Conservation (phyloP, 2,797 vertebrate species). For the Hozukius guyotensis region DNA sequence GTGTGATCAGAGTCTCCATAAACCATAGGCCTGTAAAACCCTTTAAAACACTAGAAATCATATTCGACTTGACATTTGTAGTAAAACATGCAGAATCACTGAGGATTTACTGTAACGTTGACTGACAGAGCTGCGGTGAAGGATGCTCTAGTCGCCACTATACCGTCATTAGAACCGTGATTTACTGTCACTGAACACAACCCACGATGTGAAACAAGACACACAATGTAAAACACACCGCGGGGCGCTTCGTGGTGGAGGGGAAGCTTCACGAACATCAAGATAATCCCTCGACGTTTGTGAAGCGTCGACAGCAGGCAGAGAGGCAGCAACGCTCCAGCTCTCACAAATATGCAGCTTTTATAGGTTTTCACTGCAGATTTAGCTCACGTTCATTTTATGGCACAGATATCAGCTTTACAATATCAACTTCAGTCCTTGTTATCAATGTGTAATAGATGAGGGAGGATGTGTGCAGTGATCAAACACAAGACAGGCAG, state of each 20-base stretch:
- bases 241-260: background rate
- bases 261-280: background rate
- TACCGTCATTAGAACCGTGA: background rate
- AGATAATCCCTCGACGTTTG: background rate
- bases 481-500: background rate
- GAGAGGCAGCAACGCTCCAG: background rate
- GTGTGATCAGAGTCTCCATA: background rate
- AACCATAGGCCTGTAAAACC: background rate
- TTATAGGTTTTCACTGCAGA: too few species aligned
- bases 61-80: background rate
- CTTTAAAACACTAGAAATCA: background rate
- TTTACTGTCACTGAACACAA: background rate
- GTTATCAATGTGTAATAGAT: background rate
- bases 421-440: background rate
- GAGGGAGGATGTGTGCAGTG: background rate
- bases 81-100: background rate
- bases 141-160: background rate
- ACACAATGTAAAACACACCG: background rate
- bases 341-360: background rate
- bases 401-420: background rate
- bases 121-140: background rate
- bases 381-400: background rate
- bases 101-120: background rate
- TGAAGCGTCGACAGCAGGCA: background rate
- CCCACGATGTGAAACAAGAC: background rate